A percentile compares a stretch with the other conserved stretches of the same genome.
These are phyloP conservation scores for Drosophila mulleri DNA, from an alignment of 2,888 invertebrate species.

Conservation along the genomic window DNA sequence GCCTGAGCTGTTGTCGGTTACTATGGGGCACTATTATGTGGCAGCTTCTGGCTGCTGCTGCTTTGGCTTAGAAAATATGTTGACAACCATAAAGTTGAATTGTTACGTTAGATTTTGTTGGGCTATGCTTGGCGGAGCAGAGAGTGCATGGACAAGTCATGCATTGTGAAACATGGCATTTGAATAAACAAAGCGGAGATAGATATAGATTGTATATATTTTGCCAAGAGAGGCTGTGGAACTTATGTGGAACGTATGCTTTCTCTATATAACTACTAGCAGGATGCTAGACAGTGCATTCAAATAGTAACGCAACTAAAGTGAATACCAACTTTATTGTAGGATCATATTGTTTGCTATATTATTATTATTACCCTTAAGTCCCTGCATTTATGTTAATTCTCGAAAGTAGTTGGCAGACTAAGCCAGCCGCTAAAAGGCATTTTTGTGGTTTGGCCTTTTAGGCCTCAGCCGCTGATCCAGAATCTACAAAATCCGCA, in stretches of 20 bases:
- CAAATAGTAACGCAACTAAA: neutral
- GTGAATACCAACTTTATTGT: neutral
- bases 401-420: constrained; percentile 1
- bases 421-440: constrained; percentile 35
- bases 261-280: neutral
- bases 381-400: neutral
- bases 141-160: constrained; percentile 25
- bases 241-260: neutral
- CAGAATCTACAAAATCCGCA: constrained; percentile 70
- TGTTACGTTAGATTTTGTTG: constrained; percentile 40
- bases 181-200: constrained; percentile 10
- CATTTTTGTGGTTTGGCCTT: constrained; percentile 31
- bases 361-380: neutral
- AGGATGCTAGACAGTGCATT: neutral
- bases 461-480: constrained; percentile 62
- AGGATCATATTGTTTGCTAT: neutral
- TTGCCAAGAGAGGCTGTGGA: neutral
- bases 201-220: neutral
- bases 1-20: constrained; percentile 49
- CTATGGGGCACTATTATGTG: constrained; percentile 60
- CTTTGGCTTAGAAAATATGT: constrained; percentile 73
- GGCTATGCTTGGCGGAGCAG: constrained; percentile 21
- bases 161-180: constrained; percentile 13
- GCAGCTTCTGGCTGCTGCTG: constrained; percentile 37
- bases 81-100: constrained; percentile 75